phyloP scores from a whole-genome alignment of 2,113 vertebrate species.

The Cettia cetti region DNA sequence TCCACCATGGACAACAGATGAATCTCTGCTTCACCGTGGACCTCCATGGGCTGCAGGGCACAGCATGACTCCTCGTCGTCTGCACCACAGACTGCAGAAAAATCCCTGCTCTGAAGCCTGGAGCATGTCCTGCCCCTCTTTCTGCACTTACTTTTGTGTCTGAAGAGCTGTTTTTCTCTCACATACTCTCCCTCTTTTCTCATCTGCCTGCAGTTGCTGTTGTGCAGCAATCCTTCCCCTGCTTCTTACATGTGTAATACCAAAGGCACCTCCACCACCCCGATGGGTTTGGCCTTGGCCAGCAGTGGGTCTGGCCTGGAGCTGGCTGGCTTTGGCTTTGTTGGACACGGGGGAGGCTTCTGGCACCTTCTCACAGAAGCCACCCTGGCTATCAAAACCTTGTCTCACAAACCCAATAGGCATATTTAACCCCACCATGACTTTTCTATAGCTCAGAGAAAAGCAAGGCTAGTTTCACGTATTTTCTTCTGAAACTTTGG shows the following conservation, averaged over 20 bases:
- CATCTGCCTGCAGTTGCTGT: neutral
- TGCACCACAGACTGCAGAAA: neutral
- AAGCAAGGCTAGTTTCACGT: neutral
- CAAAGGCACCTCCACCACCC: neutral
- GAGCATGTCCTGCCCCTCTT: neutral
- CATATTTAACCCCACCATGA: neutral
- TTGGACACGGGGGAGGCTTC: neutral
- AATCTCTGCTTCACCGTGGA: neutral
- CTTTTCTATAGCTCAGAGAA: neutral
- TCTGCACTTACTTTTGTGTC: neutral
- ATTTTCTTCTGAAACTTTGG: neutral
- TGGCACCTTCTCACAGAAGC: neutral
- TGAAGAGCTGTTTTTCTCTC: neutral
- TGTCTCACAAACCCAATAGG: neutral
- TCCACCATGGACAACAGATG: neutral
- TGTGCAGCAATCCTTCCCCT: neutral
- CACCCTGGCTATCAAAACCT: neutral
- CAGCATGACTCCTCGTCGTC: neutral
- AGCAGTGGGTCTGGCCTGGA: neutral
- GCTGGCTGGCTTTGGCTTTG: rapidly evolving
- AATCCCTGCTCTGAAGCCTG: neutral
- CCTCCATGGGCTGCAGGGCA: neutral
- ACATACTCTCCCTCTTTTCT: neutral
- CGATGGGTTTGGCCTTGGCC: neutral
- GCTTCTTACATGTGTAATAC: no score